These are phyloP conservation scores for Odontothrips loti DNA, from an alignment of 2,888 invertebrate genomes.

Conservation along the genomic window DNA sequence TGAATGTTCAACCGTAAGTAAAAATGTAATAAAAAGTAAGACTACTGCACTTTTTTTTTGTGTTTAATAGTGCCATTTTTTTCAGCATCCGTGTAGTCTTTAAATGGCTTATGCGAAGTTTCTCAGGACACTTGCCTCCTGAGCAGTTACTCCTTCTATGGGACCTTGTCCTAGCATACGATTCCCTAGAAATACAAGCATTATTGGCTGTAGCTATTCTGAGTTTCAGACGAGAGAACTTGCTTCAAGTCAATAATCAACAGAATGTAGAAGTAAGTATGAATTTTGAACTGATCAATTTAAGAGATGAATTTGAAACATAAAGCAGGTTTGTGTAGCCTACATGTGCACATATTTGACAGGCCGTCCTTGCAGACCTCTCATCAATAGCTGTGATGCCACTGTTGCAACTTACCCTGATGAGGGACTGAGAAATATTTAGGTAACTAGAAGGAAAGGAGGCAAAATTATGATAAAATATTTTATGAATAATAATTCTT, in stretches of 20 bases:
- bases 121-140: conserved; percentile 89
- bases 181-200: conserved; percentile 84
- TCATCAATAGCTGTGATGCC: conserved; percentile 84
- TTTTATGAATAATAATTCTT: too few species aligned
- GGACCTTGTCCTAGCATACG: conserved; percentile 89
- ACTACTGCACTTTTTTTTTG: conserved; percentile 20
- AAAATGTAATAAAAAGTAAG: background rate
- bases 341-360: conserved; percentile 40
- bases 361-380: conserved; percentile 78
- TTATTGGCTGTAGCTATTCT: conserved; percentile 80
- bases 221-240: conserved; percentile 79
- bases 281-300: background rate
- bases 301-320: background rate
- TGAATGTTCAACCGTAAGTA: conserved; percentile 85
- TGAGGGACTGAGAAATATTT: conserved; percentile 54
- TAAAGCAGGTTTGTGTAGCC: background rate
- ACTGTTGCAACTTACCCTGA: conserved; percentile 71
- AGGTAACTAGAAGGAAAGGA: background rate
- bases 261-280: conserved; percentile 66
- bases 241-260: conserved; percentile 67
- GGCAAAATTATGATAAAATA: too few species aligned
- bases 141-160: conserved; percentile 88
- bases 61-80: conserved; percentile 30
- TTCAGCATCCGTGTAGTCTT: conserved; percentile 81
- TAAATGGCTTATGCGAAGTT: conserved; percentile 95